phyloP scores from a whole-genome alignment of 2,113 vertebrate species.

The Chloropsis cyanopogon region DNA sequence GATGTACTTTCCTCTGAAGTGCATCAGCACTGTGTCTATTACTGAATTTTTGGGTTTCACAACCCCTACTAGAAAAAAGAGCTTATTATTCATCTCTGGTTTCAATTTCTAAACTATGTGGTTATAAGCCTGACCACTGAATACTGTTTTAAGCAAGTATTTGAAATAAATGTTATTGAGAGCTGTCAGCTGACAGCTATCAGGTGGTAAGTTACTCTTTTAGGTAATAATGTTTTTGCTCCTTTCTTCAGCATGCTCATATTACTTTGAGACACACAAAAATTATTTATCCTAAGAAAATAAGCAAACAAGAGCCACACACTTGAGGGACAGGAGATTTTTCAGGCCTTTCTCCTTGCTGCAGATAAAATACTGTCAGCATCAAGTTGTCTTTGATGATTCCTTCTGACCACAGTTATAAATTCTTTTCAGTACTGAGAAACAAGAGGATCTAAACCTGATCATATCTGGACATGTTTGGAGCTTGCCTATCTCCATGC shows the following conservation, averaged over 20 bases:
- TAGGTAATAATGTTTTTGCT: not conserved
- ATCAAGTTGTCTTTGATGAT: not conserved
- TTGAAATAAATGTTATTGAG: not conserved
- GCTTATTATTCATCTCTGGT: not conserved
- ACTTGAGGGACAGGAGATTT: not conserved
- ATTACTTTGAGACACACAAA: not conserved
- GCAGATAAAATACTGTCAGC: not conserved
- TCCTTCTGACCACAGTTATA: not conserved
- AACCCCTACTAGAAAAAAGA: not conserved
- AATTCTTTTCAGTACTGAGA: not conserved
- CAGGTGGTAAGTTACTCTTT: not conserved
- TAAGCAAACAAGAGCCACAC: not conserved
- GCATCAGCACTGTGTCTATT: not conserved
- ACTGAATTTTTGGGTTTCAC: not conserved
- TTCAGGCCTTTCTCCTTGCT: not conserved
- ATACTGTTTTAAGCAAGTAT: not conserved
- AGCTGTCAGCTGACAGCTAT: not conserved
- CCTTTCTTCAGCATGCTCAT: rapidly evolving
- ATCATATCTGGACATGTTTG: not conserved
- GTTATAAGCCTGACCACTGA: not conserved
- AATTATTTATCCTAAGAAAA: not conserved
- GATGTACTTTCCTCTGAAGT: not conserved
- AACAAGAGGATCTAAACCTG: not conserved
- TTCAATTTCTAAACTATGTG: not conserved
- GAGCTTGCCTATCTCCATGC: not conserved